Evolutionary conservation across 2,113 vertebrate species (phyloP).

Genomic region (Salvelinus alpinus): DNA sequence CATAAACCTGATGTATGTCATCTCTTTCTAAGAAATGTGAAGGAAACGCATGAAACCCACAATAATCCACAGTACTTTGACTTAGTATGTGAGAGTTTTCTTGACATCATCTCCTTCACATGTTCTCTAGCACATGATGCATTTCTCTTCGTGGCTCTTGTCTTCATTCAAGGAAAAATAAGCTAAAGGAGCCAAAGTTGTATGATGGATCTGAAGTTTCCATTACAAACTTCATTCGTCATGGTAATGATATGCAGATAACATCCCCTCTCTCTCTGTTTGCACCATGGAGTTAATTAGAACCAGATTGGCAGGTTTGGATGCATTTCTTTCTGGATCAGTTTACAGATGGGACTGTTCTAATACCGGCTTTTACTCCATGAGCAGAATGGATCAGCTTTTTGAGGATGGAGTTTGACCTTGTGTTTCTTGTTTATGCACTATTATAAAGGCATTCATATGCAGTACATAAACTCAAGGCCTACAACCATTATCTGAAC

Average conservation of each 20-base stretch:
- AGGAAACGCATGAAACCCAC: constrained; percentile 19
- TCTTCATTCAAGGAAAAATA: too few species aligned
- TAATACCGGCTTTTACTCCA: neutral
- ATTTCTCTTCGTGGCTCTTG: too few species aligned
- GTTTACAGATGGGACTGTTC: constrained; percentile 13
- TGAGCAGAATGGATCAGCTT: neutral
- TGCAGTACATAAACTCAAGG: neutral
- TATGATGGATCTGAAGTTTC: neutral
- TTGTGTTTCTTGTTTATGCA: neutral
- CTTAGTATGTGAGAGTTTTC: neutral
- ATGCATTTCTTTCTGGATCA: constrained; percentile 4
- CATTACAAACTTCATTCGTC: too few species aligned
- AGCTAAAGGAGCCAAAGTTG: too few species aligned
- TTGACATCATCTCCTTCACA: too few species aligned
- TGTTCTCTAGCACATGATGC: too few species aligned
- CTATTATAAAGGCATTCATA: neutral
- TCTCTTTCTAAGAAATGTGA: constrained; percentile 22
- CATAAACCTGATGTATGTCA: constrained; percentile 23
- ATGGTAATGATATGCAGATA: constrained; percentile 9
- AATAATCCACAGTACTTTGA: constrained; percentile 7
- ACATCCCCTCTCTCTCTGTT: neutral
- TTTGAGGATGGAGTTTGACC: neutral
- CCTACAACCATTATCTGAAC: neutral
- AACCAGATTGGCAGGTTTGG: constrained; percentile 29
- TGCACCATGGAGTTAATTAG: constrained; percentile 11